These are phyloP conservation scores for Poeciliopsis infans DNA, from an alignment of 2,797 vertebrate species.

Conservation along the genomic window DNA sequence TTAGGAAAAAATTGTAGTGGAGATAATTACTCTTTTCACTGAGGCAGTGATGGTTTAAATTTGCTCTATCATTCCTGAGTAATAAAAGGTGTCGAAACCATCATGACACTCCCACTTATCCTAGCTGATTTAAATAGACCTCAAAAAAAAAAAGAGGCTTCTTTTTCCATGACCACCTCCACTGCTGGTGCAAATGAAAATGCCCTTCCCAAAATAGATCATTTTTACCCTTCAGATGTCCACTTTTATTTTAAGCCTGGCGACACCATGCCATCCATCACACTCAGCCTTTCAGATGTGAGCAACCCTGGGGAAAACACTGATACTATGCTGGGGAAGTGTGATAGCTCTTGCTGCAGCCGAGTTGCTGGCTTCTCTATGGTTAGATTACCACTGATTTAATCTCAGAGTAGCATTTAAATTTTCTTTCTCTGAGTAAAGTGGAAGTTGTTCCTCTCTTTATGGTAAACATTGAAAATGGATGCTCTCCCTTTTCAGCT, in stretches of 20 bases:
- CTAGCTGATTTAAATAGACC: constrained; percentile 76
- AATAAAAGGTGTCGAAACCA: constrained; percentile 73
- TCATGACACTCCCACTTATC: constrained; percentile 69
- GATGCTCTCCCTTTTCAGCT: constrained; percentile 64
- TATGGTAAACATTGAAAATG: constrained; percentile 75
- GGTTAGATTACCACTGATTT: constrained; percentile 74
- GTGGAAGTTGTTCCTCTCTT: constrained; percentile 74
- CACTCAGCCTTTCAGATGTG: constrained; percentile 72
- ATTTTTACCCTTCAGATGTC: constrained; percentile 81
- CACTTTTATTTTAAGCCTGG: constrained; percentile 80
- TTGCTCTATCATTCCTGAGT: constrained; percentile 67
- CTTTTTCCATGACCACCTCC: constrained; percentile 75
- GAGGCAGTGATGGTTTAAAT: constrained; percentile 60
- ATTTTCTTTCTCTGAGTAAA: constrained; percentile 70
- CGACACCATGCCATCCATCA: constrained; percentile 79
- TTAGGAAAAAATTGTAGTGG: constrained; percentile 23
- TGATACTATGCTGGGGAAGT: constrained; percentile 58
- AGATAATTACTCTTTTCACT: constrained; percentile 55
- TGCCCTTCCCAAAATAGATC: constrained; percentile 82
- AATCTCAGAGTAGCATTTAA: constrained; percentile 71
- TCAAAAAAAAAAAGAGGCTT: constrained; percentile 36
- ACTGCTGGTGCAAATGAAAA: constrained; percentile 78
- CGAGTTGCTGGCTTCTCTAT: constrained; percentile 53
- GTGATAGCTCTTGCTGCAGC: constrained; percentile 58
- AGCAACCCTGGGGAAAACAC: constrained; percentile 64